Evolutionary conservation across 2,797 vertebrate species (phyloP).

Genomic region (Vipera latastei): DNA sequence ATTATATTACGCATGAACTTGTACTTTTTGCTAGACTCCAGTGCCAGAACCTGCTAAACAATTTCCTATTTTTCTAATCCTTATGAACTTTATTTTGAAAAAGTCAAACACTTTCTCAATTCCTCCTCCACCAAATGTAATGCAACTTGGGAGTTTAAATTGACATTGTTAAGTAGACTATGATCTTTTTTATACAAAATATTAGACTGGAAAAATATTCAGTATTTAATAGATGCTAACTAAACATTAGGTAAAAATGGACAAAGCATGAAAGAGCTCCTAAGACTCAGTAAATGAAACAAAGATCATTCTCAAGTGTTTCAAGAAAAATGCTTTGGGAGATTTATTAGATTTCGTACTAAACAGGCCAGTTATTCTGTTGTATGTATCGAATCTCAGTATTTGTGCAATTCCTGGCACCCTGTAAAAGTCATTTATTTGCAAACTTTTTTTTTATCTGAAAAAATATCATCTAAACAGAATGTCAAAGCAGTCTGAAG

Average conservation of each 20-base stretch:
- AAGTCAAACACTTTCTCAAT: background rate
- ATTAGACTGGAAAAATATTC: background rate
- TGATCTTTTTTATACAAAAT: background rate
- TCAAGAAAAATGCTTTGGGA: background rate
- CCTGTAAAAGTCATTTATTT: slow-evolving; percentile 63
- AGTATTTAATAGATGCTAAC: background rate
- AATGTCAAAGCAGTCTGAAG: slow-evolving; percentile 65
- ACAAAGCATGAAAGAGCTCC: background rate
- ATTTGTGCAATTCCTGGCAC: slow-evolving; percentile 28
- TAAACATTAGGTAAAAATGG: background rate
- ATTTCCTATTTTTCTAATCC: background rate
- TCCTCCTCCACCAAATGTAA: background rate
- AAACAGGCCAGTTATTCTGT: slow-evolving; percentile 50
- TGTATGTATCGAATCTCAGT: slow-evolving; percentile 11
- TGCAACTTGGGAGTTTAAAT: background rate
- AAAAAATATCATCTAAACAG: slow-evolving; percentile 50
- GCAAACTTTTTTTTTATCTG: slow-evolving; percentile 70
- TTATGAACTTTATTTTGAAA: background rate
- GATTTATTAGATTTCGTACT: slow-evolving; percentile 29
- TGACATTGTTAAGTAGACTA: background rate
- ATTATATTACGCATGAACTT: background rate
- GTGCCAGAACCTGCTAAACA: background rate
- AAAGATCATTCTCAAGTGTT: background rate
- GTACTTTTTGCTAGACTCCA: background rate
- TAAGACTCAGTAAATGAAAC: background rate